These are phyloP conservation scores for Scaptomyza cyrtandrae DNA, from an alignment of 2,888 invertebrate species.

Conservation along the genomic window DNA sequence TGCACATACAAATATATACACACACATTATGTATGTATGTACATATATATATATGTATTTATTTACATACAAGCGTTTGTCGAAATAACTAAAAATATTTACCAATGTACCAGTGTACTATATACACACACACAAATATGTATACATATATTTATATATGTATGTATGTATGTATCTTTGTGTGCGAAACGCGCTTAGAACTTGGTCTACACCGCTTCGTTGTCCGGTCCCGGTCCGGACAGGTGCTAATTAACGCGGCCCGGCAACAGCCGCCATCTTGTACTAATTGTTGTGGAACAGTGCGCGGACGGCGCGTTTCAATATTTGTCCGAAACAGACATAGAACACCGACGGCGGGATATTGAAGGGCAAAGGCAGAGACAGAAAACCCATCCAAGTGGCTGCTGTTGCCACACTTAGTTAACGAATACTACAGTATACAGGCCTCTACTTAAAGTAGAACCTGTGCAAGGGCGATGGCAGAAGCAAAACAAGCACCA, in stretches of 20 bases:
- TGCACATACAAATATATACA: slow-evolving; percentile 19
- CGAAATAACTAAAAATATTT: slow-evolving; percentile 76
- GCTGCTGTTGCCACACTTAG: slow-evolving; percentile 8
- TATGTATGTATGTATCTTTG: no score
- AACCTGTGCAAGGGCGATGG: slow-evolving; percentile 25
- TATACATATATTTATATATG: no score
- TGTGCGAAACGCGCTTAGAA: slow-evolving; percentile 76
- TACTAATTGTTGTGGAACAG: slow-evolving; percentile 81
- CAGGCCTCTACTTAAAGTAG: slow-evolving; percentile 5
- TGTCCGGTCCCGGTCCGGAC: slow-evolving; percentile 49
- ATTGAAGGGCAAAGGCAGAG: slow-evolving; percentile 7
- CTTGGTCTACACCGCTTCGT: slow-evolving; percentile 48
- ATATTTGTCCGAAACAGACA: slow-evolving; percentile 63
- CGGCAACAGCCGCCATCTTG: slow-evolving; percentile 80
- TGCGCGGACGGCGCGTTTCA: slow-evolving; percentile 67
- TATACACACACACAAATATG: neutral
- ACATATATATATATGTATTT: slow-evolving; percentile 28
- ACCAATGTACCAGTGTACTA: slow-evolving; percentile 50
- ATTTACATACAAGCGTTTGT: slow-evolving; percentile 68
- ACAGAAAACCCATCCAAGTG: slow-evolving; percentile 13
- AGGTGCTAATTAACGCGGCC: slow-evolving; percentile 80
- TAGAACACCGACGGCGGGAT: slow-evolving; percentile 18
- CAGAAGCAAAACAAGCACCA: slow-evolving; percentile 17
- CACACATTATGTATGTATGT: slow-evolving; percentile 4
- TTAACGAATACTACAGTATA: neutral